These are phyloP conservation scores for Clivina fossor DNA, from an alignment of 2,888 invertebrate species.

Conservation along the genomic window DNA sequence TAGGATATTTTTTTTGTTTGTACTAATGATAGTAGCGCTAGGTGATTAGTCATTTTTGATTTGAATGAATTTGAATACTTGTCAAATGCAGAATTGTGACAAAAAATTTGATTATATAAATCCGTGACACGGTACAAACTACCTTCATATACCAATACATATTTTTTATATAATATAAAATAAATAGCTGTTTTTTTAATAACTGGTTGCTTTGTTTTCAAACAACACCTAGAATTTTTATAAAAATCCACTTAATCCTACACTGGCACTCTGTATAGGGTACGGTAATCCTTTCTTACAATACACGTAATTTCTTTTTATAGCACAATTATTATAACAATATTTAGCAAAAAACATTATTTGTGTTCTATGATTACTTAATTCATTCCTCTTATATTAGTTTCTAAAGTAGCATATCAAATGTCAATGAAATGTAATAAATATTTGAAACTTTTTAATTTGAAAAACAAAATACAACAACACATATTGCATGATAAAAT, in stretches of 20 bases:
- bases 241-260: slow-evolving; percentile 24
- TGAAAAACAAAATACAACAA: not conserved
- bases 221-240: slow-evolving; percentile 24
- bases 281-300: slow-evolving; percentile 22
- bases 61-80: too few relatives aligned
- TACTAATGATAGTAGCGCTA: slow-evolving; percentile 14
- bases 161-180: slow-evolving; percentile 38
- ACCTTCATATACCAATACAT: slow-evolving; percentile 31
- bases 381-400: too few relatives aligned
- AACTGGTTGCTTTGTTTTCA: slow-evolving; percentile 33
- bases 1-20: slow-evolving; percentile 17
- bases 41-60: too few relatives aligned
- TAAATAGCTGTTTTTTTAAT: slow-evolving; percentile 40
- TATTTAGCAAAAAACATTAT: too few relatives aligned
- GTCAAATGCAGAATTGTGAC: slow-evolving; percentile 14
- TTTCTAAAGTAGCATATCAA: too few relatives aligned
- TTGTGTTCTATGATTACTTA: too few relatives aligned
- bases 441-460: too few relatives aligned
- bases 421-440: too few relatives aligned
- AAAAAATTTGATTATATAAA: slow-evolving; percentile 22
- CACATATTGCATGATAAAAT: slow-evolving; percentile 11
- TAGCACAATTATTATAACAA: slow-evolving; percentile 18
- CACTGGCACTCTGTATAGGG: slow-evolving; percentile 30
- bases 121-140: slow-evolving; percentile 37
- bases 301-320: slow-evolving; percentile 10